Conservation (phyloP, 2,888 invertebrate genomes). For the Tenodera sinensis region DNA sequence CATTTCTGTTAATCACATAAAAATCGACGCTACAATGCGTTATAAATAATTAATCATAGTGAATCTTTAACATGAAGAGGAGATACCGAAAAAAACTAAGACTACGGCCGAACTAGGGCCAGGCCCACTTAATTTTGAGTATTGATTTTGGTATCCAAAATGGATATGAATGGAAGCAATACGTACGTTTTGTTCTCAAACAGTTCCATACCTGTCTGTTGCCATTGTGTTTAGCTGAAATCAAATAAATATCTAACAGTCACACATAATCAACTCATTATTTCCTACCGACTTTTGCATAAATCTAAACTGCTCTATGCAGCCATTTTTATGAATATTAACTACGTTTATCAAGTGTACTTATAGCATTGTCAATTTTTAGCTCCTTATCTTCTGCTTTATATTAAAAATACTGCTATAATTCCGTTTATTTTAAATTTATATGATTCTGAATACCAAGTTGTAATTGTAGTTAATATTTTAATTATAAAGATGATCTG, state of each 20-base stretch:
- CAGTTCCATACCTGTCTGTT: slow-evolving; percentile 21
- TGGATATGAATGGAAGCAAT: neutral
- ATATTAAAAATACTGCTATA: neutral
- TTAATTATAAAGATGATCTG: neutral
- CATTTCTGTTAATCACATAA: neutral
- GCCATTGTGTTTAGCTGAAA: slow-evolving; percentile 9
- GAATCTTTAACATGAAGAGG: neutral
- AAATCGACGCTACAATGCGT: neutral
- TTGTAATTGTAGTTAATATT: neutral
- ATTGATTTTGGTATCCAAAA: slow-evolving; percentile 26
- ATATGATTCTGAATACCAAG: neutral
- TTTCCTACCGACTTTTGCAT: slow-evolving; percentile 1
- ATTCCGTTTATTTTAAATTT: neutral
- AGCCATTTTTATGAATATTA: slow-evolving; percentile 24
- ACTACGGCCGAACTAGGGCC: neutral
- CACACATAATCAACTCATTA: slow-evolving; percentile 18
- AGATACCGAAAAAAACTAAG: neutral
- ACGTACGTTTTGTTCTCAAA: neutral
- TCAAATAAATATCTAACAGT: neutral
- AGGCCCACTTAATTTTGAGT: slow-evolving; percentile 28
- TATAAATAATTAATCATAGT: neutral
- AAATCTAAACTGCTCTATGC: slow-evolving; percentile 7
- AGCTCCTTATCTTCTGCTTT: neutral
- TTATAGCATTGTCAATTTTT: neutral
- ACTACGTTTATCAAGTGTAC: neutral